These are phyloP conservation scores for Marmota flaviventris DNA, from an alignment of 2,113 vertebrate species.

Conservation along the genomic window DNA sequence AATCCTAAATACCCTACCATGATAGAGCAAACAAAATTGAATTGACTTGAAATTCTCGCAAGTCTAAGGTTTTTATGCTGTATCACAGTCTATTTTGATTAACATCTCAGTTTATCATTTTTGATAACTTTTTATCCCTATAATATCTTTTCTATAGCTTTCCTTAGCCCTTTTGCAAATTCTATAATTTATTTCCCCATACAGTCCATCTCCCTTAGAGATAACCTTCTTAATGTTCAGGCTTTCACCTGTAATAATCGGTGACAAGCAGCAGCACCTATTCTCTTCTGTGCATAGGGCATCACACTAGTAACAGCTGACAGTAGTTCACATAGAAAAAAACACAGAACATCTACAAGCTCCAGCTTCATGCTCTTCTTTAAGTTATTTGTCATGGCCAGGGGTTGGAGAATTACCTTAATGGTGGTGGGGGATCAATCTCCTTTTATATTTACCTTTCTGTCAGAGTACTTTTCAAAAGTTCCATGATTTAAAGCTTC, in stretches of 20 bases:
- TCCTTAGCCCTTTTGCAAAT: conserved; percentile 40
- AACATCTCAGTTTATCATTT: conserved; percentile 41
- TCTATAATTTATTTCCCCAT: conserved; percentile 24
- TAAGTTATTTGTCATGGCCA: not conserved
- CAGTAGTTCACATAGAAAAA: not conserved
- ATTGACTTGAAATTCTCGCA: conserved; percentile 25
- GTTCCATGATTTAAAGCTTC: not conserved
- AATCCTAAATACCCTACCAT: not conserved
- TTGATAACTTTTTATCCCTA: not conserved
- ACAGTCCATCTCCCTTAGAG: conserved; percentile 16
- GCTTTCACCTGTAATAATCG: not conserved
- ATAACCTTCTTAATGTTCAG: conserved; percentile 12
- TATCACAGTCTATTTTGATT: conserved; percentile 45
- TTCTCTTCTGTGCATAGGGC: not conserved
- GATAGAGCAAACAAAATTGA: conserved; percentile 57
- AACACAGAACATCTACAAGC: not conserved
- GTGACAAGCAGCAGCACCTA: not conserved
- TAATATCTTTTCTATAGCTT: not conserved
- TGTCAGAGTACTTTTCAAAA: conserved; percentile 8
- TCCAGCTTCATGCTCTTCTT: not conserved
- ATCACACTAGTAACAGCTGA: not conserved
- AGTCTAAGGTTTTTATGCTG: not conserved
- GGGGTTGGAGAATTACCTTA: not conserved
- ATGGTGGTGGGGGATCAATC: not conserved
- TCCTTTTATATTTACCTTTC: conserved; percentile 44